phyloP scores from a whole-genome alignment of 2,113 vertebrate species.

The Candoia aspera region DNA sequence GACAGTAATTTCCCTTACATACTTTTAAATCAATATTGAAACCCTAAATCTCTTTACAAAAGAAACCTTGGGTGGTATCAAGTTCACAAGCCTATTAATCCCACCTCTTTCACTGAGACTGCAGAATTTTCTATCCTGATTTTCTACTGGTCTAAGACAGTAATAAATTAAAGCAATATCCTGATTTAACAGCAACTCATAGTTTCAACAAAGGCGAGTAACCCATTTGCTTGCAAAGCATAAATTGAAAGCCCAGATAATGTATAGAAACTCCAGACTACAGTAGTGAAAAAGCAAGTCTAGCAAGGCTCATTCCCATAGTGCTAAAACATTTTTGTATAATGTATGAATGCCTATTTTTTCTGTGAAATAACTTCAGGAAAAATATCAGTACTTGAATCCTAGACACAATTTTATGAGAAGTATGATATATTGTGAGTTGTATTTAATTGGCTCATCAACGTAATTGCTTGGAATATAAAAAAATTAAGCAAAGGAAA shows the following conservation, averaged over 20 bases:
- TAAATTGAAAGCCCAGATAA: neutral
- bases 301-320: neutral
- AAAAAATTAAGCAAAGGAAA: neutral
- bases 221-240: neutral
- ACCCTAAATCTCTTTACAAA: neutral
- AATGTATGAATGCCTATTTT: neutral
- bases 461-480: neutral
- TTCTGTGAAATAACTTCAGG: neutral
- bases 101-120: neutral
- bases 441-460: neutral
- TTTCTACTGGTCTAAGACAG: no score
- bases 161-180: no score
- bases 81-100: neutral
- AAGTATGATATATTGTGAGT: neutral
- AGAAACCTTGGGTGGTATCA: neutral
- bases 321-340: neutral
- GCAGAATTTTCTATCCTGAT: neutral
- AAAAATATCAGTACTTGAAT: neutral
- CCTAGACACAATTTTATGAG: neutral
- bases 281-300: neutral
- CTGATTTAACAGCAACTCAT: neutral
- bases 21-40: neutral
- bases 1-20: neutral
- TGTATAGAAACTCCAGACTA: neutral
- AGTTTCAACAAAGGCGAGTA: neutral